These are phyloP conservation scores for Beris morrisii DNA, from an alignment of 2,888 invertebrate genomes.

Conservation along the genomic window DNA sequence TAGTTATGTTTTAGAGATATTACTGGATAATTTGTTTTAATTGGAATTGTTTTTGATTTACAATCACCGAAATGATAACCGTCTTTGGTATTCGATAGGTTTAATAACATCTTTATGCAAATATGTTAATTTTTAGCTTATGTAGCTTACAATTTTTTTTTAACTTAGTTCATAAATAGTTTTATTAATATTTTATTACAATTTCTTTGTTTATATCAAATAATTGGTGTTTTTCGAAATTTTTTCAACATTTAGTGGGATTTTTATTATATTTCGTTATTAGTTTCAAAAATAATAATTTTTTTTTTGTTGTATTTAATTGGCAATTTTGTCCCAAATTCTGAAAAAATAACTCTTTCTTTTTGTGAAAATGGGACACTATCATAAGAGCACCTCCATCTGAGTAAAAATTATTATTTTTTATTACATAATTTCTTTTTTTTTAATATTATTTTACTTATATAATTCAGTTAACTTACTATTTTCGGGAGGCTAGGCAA, in stretches of 20 bases:
- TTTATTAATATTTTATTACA: too few species aligned
- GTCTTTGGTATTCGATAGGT: too few species aligned
- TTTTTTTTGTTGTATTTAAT: conserved; percentile 9
- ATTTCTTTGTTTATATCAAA: not conserved
- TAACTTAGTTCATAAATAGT: too few species aligned
- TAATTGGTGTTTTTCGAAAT: not conserved
- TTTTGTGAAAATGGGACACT: conserved; percentile 9
- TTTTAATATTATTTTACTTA: not conserved
- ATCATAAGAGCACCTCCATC: conserved; percentile 15
- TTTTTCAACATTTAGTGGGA: not conserved
- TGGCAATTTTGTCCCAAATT: conserved; percentile 19
- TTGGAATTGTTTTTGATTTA: too few species aligned
- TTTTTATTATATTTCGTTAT: too few species aligned
- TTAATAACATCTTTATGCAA: too few species aligned
- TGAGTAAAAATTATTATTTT: not conserved
- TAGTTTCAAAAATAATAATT: not conserved
- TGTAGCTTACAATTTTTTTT: too few species aligned
- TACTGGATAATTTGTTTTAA: too few species aligned
- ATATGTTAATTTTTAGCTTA: too few species aligned
- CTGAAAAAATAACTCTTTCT: not conserved
- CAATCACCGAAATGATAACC: too few species aligned
- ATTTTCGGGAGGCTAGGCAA: conserved; percentile 13
- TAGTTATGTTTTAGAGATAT: too few species aligned
- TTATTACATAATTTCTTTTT: too few species aligned
- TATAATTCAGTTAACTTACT: conserved; percentile 9